These are phyloP conservation scores for Disparrhopalites patrizii DNA, from an alignment of 2,888 invertebrate genomes.

Conservation along the genomic window DNA sequence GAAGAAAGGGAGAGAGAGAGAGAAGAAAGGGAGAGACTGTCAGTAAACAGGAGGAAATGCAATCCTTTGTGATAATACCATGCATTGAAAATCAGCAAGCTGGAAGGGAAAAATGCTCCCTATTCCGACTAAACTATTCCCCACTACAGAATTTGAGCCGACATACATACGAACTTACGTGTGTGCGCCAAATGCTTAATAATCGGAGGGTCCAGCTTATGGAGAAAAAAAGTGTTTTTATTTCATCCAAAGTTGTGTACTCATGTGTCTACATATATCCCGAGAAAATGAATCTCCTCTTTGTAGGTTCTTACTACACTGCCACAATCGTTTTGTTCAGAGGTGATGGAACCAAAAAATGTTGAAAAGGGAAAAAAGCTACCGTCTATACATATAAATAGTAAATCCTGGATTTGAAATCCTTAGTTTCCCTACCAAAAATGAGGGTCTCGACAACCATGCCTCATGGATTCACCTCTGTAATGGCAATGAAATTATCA, in stretches of 20 bases:
- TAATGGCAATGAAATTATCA: conserved; percentile 18
- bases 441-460: not conserved
- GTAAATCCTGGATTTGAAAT: conserved; percentile 15
- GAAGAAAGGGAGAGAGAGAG: no score
- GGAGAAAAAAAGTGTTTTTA: no score
- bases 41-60: not conserved
- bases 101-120: conserved; percentile 8
- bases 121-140: no score
- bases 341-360: conserved; percentile 42
- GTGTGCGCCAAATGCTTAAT: no score
- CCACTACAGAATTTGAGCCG: no score
- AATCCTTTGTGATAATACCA: not conserved
- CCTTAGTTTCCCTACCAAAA: conserved; percentile 3
- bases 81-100: conserved; percentile 3
- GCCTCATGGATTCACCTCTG: not conserved
- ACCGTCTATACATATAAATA: not conserved
- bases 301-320: no score
- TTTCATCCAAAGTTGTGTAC: not conserved
- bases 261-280: conserved; percentile 4
- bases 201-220: no score
- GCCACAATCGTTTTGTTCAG: conserved; percentile 41
- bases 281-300: conserved; percentile 22
- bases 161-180: no score
- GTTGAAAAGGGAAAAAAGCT: conserved; percentile 20
- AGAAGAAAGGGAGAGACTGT: not conserved